Conservation (phyloP, 2,113 vertebrate species). For the Hyla sarda region DNA sequence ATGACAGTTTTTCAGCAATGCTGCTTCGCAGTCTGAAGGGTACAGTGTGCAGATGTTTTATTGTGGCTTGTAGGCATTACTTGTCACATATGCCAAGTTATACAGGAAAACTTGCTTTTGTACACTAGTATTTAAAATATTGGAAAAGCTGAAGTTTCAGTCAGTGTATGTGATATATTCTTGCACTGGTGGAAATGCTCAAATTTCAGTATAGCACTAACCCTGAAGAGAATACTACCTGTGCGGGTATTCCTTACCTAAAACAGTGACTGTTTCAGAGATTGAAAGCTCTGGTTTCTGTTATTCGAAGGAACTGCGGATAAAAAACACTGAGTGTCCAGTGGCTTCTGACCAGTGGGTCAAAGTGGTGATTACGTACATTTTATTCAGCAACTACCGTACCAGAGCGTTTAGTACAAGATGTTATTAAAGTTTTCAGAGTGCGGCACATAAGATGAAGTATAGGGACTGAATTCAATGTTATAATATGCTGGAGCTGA, state of each 20-base stretch:
- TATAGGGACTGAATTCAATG: too few relatives aligned
- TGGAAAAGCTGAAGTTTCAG: neutral
- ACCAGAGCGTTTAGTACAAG: neutral
- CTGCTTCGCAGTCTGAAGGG: too few relatives aligned
- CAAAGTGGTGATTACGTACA: neutral
- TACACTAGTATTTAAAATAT: neutral
- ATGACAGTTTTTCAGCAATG: too few relatives aligned
- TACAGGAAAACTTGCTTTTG: neutral
- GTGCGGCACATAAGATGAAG: too few relatives aligned
- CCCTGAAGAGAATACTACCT: neutral
- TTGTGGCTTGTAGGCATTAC: neutral
- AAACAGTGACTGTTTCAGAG: neutral
- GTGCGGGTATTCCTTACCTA: neutral
- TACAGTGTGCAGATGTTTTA: neutral
- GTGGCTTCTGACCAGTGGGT: neutral
- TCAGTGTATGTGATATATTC: neutral
- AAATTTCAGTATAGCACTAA: neutral
- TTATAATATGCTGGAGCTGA: too few relatives aligned
- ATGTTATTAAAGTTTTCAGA: neutral
- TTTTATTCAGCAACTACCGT: neutral
- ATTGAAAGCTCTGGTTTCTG: slow-evolving; percentile 2
- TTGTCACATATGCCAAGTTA: neutral
- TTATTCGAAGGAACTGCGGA: neutral
- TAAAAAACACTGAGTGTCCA: slow-evolving; percentile 2
- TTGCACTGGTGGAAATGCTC: neutral